These are phyloP conservation scores for Oryctes rhinoceros DNA, from an alignment of 1,140 invertebrate species.

Conservation along the genomic window DNA sequence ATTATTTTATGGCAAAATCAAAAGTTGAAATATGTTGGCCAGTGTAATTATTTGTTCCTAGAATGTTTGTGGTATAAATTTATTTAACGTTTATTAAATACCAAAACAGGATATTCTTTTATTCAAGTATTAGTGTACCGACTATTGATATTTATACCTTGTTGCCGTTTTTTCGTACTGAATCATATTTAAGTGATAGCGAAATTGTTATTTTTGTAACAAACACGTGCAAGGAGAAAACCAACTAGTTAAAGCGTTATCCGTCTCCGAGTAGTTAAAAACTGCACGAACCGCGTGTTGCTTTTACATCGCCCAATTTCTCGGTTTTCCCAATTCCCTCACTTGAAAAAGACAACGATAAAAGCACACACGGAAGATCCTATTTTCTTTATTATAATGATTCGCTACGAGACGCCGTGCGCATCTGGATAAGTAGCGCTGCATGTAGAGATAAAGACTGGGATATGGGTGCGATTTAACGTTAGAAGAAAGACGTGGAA, in stretches of 20 bases:
- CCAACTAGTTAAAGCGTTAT: not conserved
- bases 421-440: not conserved
- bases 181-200: too few relatives aligned
- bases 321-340: not conserved
- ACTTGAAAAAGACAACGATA: too few relatives aligned
- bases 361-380: not conserved
- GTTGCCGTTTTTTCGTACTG: too few relatives aligned
- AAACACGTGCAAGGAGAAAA: not conserved
- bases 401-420: not conserved
- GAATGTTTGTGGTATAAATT: too few relatives aligned
- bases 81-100: too few relatives aligned
- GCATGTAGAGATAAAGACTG: not conserved
- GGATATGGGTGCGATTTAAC: not conserved
- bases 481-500: not conserved
- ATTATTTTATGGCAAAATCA: too few relatives aligned
- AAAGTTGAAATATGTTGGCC: too few relatives aligned
- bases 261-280: not conserved
- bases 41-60: too few relatives aligned
- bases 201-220: not conserved
- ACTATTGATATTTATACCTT: too few relatives aligned
- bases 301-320: not conserved
- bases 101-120: too few relatives aligned
- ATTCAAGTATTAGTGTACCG: too few relatives aligned
- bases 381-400: conserved; percentile 2
- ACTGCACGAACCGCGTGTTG: not conserved